Conservation (phyloP, 2,113 vertebrate species). For the Chelonoidis abingdonii region DNA sequence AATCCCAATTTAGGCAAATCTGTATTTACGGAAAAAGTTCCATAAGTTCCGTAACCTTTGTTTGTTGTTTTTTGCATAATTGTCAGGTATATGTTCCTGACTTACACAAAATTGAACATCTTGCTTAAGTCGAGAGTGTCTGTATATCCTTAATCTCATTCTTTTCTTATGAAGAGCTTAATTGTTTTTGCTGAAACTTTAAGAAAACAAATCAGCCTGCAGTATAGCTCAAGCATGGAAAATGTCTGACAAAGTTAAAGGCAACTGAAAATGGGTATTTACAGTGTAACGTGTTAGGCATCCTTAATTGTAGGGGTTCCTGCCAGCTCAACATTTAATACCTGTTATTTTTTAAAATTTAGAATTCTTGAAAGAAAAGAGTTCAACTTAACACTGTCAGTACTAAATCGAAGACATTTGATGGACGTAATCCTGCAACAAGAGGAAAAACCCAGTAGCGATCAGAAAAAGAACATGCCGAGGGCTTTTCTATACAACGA, state of each 20-base stretch:
- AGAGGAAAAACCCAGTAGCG: not conserved
- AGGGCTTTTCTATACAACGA: not conserved
- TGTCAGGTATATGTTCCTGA: no score
- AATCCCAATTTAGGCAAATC: no score
- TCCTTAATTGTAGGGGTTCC: not conserved
- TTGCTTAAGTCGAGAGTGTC: no score
- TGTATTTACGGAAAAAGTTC: no score
- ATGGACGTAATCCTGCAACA: not conserved
- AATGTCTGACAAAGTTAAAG: not conserved
- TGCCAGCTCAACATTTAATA: not conserved
- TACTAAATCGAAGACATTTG: fast-evolving
- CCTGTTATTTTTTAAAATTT: not conserved
- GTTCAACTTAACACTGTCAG: not conserved
- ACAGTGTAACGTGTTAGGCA: not conserved
- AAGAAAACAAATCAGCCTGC: not conserved
- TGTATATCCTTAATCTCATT: not conserved
- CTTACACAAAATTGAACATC: no score
- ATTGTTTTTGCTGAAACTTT: not conserved
- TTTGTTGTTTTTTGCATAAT: no score
- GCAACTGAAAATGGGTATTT: not conserved
- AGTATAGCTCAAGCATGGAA: not conserved
- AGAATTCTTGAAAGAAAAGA: not conserved
- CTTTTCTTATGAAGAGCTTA: not conserved
- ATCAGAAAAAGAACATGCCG: not conserved
- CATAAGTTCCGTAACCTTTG: no score